Conservation (phyloP, 1,140 invertebrate species). For the Uloborus diversus region DNA sequence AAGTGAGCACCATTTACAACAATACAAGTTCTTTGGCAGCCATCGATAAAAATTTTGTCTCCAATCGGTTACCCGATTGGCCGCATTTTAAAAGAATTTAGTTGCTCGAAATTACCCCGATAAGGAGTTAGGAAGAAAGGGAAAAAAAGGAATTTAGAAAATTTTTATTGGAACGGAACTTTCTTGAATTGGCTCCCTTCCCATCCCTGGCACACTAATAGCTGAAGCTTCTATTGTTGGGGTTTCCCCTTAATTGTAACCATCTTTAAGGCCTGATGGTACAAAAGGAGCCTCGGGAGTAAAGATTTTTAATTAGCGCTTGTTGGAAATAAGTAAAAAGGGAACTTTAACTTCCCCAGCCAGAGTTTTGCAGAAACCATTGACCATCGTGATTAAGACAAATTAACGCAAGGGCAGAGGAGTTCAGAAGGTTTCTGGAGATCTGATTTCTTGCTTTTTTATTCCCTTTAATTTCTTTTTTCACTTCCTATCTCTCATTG, state of each 20-base stretch:
- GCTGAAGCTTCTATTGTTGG: not conserved
- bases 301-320: conserved; percentile 50
- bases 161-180: not conserved
- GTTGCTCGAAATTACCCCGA: conserved; percentile 23
- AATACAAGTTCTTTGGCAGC: conserved; percentile 1
- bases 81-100: conserved; percentile 36
- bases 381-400: conserved; percentile 43
- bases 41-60: conserved; percentile 32
- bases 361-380: conserved; percentile 5
- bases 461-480: too few relatives aligned
- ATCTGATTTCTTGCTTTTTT: not conserved
- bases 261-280: conserved; percentile 8
- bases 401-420: conserved; percentile 14
- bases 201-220: not conserved
- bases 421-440: not conserved
- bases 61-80: conserved; percentile 12
- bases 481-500: too few relatives aligned
- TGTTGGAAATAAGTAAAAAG: not conserved
- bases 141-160: not conserved
- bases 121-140: conserved; percentile 4
- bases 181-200: not conserved
- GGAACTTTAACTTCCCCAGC: not conserved
- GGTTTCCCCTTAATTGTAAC: conserved; percentile 31
- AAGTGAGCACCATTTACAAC: conserved; percentile 12
- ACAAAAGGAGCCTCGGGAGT: conserved; percentile 6